Percentiles rank a stretch among this genome's conserved stretches.
These are phyloP conservation scores for Epicampocera succincta DNA, from an alignment of 2,888 invertebrate species.

Conservation along the genomic window DNA sequence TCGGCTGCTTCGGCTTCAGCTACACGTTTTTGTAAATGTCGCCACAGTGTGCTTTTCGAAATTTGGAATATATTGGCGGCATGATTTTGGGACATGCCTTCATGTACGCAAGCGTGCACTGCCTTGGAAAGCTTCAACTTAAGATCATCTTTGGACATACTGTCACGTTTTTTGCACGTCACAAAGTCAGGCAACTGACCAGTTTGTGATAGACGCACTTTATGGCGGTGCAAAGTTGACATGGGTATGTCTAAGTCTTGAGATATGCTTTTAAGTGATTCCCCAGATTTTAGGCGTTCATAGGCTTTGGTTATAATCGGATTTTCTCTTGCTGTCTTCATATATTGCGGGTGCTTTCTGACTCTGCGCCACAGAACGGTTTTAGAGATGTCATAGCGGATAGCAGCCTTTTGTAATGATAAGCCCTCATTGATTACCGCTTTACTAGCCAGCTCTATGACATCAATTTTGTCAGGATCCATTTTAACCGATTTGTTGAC, in stretches of 20 bases:
- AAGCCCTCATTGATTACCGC: slow-evolving; percentile 79
- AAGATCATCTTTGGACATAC: slow-evolving; percentile 79
- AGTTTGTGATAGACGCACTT: slow-evolving; percentile 79
- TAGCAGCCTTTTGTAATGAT: slow-evolving; percentile 80
- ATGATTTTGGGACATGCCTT: slow-evolving; percentile 81
- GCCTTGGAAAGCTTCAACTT: slow-evolving; percentile 79
- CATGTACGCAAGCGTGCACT: slow-evolving; percentile 78
- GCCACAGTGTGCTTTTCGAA: slow-evolving; percentile 81
- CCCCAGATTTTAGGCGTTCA: slow-evolving; percentile 78
- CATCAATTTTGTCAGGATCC: slow-evolving; percentile 60
- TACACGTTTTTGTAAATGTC: slow-evolving; percentile 79
- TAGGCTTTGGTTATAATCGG: slow-evolving; percentile 78
- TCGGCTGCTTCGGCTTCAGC: slow-evolving; percentile 71
- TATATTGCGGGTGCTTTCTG: slow-evolving; percentile 79
- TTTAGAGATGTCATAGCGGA: slow-evolving; percentile 80
- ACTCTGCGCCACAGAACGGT: slow-evolving; percentile 81
- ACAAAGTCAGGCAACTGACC: slow-evolving; percentile 80
- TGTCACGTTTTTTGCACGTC: slow-evolving; percentile 79
- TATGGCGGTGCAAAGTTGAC: slow-evolving; percentile 81
- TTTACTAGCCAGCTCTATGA: slow-evolving; percentile 76
- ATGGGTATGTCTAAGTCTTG: slow-evolving; percentile 81
- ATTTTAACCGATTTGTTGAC: slow-evolving; percentile 48
- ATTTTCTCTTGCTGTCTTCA: slow-evolving; percentile 79
- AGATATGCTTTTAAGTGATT: slow-evolving; percentile 80
- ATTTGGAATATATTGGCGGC: slow-evolving; percentile 80